Evolutionary conservation across 1,140 invertebrate species (phyloP).

Genomic region (Phymorhynchus buccinoides): DNA sequence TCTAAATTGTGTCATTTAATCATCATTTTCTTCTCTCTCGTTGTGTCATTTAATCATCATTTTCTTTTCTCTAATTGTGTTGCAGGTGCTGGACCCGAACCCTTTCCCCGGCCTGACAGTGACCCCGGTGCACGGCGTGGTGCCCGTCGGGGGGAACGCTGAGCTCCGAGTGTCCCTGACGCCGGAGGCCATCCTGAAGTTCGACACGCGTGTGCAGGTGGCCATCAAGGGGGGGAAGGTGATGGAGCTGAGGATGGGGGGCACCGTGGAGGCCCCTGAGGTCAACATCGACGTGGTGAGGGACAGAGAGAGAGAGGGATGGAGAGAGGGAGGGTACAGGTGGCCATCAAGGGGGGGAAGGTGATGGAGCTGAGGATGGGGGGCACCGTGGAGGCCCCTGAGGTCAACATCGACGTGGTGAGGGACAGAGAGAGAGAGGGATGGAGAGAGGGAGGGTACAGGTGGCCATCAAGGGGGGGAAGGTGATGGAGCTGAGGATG

Average conservation of each 20-base stretch:
- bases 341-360: constrained; percentile 68
- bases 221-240: constrained; percentile 68
- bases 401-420: constrained; percentile 71
- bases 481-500: too few relatives aligned
- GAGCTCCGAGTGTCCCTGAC: constrained; percentile 68
- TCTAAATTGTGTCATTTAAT: too few relatives aligned
- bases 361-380: constrained; percentile 69
- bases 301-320: neutral
- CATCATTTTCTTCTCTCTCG: too few relatives aligned
- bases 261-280: constrained; percentile 69
- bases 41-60: too few relatives aligned
- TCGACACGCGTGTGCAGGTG: constrained; percentile 71
- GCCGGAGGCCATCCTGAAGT: constrained; percentile 71
- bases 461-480: too few relatives aligned
- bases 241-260: constrained; percentile 71
- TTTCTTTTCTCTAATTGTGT: neutral
- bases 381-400: constrained; percentile 71
- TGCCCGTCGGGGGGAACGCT: constrained; percentile 69
- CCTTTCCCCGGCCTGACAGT: constrained; percentile 71
- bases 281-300: constrained; percentile 72
- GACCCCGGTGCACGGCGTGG: constrained; percentile 68
- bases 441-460: too few relatives aligned
- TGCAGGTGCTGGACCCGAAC: constrained; percentile 71
- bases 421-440: constrained; percentile 9
- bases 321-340: constrained; percentile 50